These are phyloP conservation scores for Emydoidea blandingii DNA, from an alignment of 2,797 vertebrate genomes.

Conservation along the genomic window DNA sequence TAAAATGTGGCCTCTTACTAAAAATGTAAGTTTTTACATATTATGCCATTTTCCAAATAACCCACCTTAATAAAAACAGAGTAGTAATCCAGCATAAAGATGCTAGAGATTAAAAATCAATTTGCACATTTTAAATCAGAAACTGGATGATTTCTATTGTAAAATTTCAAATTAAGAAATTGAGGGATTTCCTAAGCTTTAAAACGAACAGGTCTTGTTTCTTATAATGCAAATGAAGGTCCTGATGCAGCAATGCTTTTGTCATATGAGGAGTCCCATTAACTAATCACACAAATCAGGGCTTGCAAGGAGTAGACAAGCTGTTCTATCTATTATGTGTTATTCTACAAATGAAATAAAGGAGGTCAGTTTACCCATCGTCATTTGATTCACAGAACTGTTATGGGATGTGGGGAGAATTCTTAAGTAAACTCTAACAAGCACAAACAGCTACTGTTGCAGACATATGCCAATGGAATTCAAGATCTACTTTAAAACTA, in stretches of 20 bases:
- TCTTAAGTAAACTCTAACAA: not conserved
- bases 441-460: slow-evolving; percentile 2
- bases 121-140: not conserved
- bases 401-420: slow-evolving; percentile 7
- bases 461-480: slow-evolving; percentile 3
- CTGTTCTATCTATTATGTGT: not conserved
- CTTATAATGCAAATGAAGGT: not conserved
- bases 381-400: not conserved
- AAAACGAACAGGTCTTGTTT: not conserved
- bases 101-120: not conserved
- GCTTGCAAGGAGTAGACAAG: not conserved
- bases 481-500: slow-evolving; percentile 28
- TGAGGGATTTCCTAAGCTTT: not conserved
- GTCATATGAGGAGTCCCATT: not conserved
- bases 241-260: not conserved
- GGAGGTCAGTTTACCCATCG: not conserved
- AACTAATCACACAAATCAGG: not conserved
- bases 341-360: not conserved
- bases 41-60: not conserved
- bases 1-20: not conserved
- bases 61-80: not conserved
- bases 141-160: not conserved
- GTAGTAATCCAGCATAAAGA: not conserved
- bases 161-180: not conserved
- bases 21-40: not conserved